phyloP scores from a whole-genome alignment of 2,113 vertebrate species.

The Sorex fumeus region DNA sequence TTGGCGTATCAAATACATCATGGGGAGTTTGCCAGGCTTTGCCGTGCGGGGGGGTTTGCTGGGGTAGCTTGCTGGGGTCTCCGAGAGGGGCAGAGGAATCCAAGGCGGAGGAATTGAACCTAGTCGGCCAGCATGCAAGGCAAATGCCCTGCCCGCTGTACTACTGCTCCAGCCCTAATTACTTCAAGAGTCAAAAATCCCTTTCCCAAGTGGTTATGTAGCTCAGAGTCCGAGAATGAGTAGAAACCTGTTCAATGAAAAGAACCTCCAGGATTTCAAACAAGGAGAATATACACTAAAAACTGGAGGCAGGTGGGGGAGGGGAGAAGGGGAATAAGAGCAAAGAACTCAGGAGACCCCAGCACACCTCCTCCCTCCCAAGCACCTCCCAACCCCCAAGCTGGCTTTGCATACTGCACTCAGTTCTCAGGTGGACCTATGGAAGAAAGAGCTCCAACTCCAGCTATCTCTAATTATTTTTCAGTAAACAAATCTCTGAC shows the following conservation, averaged over 20 bases:
- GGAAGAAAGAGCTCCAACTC: background rate
- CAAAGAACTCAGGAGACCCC: background rate
- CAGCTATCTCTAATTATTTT: background rate
- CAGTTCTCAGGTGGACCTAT: background rate
- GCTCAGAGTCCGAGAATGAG: background rate
- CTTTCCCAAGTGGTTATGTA: background rate
- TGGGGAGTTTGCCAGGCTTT: too few species aligned
- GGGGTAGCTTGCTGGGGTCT: too few species aligned
- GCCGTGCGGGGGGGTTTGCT: too few species aligned
- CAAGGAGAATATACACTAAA: background rate
- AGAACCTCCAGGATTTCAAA: background rate
- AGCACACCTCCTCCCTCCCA: too few species aligned
- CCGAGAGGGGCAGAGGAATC: too few species aligned
- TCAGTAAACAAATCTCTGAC: background rate
- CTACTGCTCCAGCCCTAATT: too few species aligned
- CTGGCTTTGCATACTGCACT: background rate
- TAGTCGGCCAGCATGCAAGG: too few species aligned
- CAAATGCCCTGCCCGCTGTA: too few species aligned
- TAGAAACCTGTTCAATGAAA: background rate
- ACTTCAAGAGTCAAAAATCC: background rate
- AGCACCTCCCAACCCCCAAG: background rate
- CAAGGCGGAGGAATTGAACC: too few species aligned
- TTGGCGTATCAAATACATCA: too few species aligned
- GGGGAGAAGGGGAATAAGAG: background rate
- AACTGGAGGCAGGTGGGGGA: background rate